Conservation (phyloP, 2,113 vertebrate species). For the Ictidomys tridecemlineatus region DNA sequence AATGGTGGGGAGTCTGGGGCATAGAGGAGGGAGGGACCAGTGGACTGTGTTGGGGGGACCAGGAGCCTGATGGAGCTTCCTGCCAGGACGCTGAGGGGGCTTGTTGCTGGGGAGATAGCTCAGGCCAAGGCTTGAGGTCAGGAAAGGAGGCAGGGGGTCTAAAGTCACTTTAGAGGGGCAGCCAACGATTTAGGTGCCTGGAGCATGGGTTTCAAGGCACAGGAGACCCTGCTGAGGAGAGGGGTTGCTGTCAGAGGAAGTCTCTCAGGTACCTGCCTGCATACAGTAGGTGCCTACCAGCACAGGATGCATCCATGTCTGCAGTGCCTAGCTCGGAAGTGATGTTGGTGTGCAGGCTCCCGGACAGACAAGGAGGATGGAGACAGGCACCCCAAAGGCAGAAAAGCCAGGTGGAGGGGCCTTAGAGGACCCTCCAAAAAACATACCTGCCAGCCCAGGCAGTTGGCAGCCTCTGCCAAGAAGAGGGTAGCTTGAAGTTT, state of each 20-base stretch:
- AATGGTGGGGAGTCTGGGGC: not conserved
- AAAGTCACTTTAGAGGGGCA: not conserved
- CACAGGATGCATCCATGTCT: not conserved
- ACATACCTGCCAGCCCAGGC: not conserved
- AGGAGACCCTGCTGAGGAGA: not conserved
- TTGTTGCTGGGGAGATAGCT: fast-evolving
- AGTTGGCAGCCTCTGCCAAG: not conserved
- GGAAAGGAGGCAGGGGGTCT: not conserved
- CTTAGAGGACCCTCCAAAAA: not conserved
- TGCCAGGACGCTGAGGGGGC: not conserved
- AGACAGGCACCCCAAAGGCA: not conserved
- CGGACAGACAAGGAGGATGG: not conserved
- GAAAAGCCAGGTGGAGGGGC: not conserved
- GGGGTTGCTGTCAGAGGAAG: not conserved
- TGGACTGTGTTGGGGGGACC: not conserved
- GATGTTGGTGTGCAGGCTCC: not conserved
- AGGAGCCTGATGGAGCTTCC: not conserved
- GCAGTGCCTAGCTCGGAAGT: not conserved
- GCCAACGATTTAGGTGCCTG: not conserved
- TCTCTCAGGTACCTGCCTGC: not conserved
- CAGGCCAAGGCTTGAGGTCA: not conserved
- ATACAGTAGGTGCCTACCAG: not conserved
- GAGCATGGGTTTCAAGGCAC: not conserved
- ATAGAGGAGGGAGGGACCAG: not conserved
- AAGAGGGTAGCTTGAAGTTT: not conserved